Conservation (phyloP, 2,888 invertebrate species). For the Scelioninae gen. 2 region DNA sequence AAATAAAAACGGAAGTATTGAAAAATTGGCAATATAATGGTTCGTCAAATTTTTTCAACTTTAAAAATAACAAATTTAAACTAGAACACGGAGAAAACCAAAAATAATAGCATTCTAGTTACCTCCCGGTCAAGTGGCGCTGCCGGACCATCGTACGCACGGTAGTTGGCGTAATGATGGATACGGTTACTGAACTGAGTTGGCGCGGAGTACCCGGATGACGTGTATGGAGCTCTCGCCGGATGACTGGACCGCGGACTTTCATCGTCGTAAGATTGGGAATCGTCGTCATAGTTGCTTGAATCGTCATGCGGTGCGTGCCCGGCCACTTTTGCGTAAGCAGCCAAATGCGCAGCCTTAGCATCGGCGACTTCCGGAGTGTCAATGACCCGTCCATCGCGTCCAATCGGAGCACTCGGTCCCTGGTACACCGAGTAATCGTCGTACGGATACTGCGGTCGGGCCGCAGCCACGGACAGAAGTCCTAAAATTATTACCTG, state of each 20-base stretch:
- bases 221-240: constrained; percentile 23
- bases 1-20: no score
- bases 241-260: constrained; percentile 7
- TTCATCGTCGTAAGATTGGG: constrained; percentile 36
- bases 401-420: constrained; percentile 66
- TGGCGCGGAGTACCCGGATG: constrained; percentile 44
- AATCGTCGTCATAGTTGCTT: constrained; percentile 15
- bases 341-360: constrained; percentile 66
- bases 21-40: no score
- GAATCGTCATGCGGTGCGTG: constrained; percentile 38
- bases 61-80: no score
- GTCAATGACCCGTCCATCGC: constrained; percentile 66
- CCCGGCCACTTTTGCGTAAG: constrained; percentile 50
- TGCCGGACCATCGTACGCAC: constrained; percentile 47
- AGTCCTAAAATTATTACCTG: constrained; percentile 14
- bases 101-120: neutral
- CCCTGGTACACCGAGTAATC: constrained; percentile 63
- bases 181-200: constrained; percentile 51
- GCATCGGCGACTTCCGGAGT: constrained; percentile 69
- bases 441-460: constrained; percentile 41
- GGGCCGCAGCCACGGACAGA: constrained; percentile 21
- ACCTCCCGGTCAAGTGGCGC: constrained; percentile 56
- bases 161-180: constrained; percentile 36
- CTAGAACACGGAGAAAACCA: neutral
- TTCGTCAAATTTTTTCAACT: no score